phyloP scores from a whole-genome alignment of 2,797 vertebrate species.

The Botia almorhae region DNA sequence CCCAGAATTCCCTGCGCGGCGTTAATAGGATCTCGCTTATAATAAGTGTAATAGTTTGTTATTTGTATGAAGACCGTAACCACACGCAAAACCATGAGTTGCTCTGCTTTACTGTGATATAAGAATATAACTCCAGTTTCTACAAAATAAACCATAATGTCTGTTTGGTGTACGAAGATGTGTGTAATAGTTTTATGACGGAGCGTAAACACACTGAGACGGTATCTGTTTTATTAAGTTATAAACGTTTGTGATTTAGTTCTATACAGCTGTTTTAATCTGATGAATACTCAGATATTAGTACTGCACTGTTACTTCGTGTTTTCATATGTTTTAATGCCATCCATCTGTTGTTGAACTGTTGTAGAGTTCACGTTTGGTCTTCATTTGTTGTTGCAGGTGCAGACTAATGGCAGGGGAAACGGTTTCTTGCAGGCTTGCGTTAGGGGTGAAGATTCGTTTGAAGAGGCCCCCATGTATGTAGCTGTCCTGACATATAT shows the following conservation, averaged over 20 bases:
- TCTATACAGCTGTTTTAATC: too few species aligned
- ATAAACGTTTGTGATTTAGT: too few species aligned
- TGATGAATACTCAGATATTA: too few species aligned
- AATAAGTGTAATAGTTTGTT: background rate
- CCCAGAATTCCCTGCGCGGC: background rate
- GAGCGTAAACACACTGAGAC: background rate
- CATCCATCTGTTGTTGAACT: constrained; percentile 8
- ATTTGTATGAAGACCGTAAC: background rate
- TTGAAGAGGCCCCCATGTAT: constrained; percentile 90
- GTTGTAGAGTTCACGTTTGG: constrained; percentile 51
- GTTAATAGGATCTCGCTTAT: background rate
- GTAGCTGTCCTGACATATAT: constrained; percentile 90
- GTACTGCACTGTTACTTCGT: background rate
- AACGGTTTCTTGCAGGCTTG: constrained; percentile 66
- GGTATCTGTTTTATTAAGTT: background rate
- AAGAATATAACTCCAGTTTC: background rate
- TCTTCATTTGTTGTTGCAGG: constrained; percentile 57
- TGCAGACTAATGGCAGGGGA: constrained; percentile 81
- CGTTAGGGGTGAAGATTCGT: constrained; percentile 76
- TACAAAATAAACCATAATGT: background rate
- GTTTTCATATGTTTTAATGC: too few species aligned
- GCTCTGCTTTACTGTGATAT: background rate
- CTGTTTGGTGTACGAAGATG: background rate
- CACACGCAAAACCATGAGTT: background rate
- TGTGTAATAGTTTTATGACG: background rate